Base-by-base conservation (phyloP, 2,797 vertebrate species). In the Sphenodon punctatus region DNA sequence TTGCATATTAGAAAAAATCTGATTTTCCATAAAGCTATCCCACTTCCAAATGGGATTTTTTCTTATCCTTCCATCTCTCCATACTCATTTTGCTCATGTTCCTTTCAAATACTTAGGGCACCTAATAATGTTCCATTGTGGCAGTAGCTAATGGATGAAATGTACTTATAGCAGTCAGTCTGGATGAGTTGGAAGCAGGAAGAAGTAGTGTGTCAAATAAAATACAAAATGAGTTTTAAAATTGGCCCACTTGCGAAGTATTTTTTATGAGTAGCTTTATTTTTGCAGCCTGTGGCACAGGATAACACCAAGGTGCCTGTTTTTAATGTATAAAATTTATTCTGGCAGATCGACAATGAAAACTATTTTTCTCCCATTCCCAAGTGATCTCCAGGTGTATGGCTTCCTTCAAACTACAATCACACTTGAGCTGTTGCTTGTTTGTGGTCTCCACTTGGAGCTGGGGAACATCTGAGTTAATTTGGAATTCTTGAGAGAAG, bases 321-420 rank as follows among this genome's bases (percentile, higher is more conserved):
- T 93, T 93, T 89, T 91, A 93, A 87, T 89, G 89, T 88, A 91
- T 73, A 68, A 80, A 67, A 88, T 88, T 12, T 30, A 71, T 74
- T 78, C 59, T 85, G 36, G 67, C 70, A 72, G 25, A 85, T 83
- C 87, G 10, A 45, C 45, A 75, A 75, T 86, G 65, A 70, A 55
- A 63, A 61, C 38, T 27, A 25, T 73, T 87, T 90, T 32, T 91
- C 75, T 88, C 43, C 75, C 34, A 36, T 36, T 48, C 85, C 45
- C 8, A 64, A 51, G 14, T 36, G 46, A 72, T 86, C 38, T 91
- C 87, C 34, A 87, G 53, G 51, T 91, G 38, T 77, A 87, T 55
- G 83, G 68, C 56, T 82, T 71, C 42, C 73, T 91, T 88, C 67
- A 80, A 70, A 84, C 60, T 80, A 20, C 58, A 82, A 30, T n/a